Percentiles rank a stretch among this genome's conserved stretches.
Conservation (phyloP, 2,888 invertebrate genomes). For the Chymomyza amoena region DNA sequence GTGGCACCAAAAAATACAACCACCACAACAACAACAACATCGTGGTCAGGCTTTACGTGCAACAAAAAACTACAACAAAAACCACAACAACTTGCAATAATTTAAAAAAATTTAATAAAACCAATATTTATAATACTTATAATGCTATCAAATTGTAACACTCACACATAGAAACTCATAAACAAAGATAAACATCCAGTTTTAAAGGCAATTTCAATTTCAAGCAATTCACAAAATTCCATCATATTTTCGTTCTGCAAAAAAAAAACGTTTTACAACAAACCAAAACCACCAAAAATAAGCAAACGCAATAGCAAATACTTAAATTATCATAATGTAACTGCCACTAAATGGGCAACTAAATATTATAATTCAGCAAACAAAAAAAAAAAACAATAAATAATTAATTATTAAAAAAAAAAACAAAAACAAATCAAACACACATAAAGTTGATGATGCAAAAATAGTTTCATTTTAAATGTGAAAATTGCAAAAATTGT, state of each 20-base stretch:
- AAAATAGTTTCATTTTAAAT: slow-evolving; percentile 56
- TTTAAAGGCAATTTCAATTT: slow-evolving; percentile 41
- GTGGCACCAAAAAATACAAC: neutral
- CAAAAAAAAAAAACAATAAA: slow-evolving; percentile 42
- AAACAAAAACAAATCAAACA: slow-evolving; percentile 24
- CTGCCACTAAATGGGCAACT: slow-evolving; percentile 58
- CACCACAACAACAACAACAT: slow-evolving; percentile 12
- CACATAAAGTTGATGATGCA: slow-evolving; percentile 32
- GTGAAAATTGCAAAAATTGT: slow-evolving; percentile 16
- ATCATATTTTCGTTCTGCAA: neutral
- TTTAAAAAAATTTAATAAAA: slow-evolving; percentile 69
- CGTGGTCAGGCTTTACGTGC: neutral
- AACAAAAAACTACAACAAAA: slow-evolving; percentile 30
- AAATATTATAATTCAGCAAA: slow-evolving; percentile 55
- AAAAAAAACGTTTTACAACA: slow-evolving; percentile 6
- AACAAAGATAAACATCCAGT: slow-evolving; percentile 20
- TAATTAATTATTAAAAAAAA: slow-evolving; percentile 25
- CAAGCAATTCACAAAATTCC: slow-evolving; percentile 20
- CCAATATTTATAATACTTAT: slow-evolving; percentile 67
- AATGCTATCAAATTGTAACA: slow-evolving; percentile 69
- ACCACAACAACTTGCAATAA: slow-evolving; percentile 52
- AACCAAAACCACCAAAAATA: slow-evolving; percentile 38
- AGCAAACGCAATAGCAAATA: slow-evolving; percentile 21
- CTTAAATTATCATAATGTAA: slow-evolving; percentile 35
- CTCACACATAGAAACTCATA: slow-evolving; percentile 19